phyloP scores from a whole-genome alignment of 2,888 invertebrate genomes.

The Hecatera dysodea region DNA sequence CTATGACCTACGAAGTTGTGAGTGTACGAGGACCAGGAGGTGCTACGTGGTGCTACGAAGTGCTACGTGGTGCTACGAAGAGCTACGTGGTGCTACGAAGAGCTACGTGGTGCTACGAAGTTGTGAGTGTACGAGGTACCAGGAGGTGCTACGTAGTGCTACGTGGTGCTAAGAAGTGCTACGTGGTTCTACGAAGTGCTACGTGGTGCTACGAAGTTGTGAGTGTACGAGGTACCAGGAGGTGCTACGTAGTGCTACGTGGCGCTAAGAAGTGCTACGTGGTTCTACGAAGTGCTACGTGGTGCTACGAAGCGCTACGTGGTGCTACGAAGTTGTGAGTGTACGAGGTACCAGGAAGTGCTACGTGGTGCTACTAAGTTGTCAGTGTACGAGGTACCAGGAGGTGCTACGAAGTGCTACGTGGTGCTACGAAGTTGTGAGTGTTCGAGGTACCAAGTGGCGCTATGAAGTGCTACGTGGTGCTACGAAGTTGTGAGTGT shows the following conservation, averaged over 20 bases:
- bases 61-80: neutral
- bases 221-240: too few relatives aligned
- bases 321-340: too few relatives aligned
- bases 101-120: neutral
- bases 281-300: neutral
- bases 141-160: neutral
- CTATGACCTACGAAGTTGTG: too few relatives aligned
- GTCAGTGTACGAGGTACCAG: too few relatives aligned
- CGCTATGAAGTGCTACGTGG: neutral
- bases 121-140: too few relatives aligned
- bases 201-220: too few relatives aligned
- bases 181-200: neutral
- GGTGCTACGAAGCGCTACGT: neutral
- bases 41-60: neutral
- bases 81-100: neutral
- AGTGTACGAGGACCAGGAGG: too few relatives aligned
- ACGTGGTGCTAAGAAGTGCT: neutral
- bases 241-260: neutral
- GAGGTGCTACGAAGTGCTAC: neutral
- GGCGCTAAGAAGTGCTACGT: neutral
- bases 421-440: neutral
- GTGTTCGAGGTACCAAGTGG: too few relatives aligned
- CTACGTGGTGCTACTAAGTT: too few relatives aligned
- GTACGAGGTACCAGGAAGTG: neutral
- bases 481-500: too few relatives aligned